These are phyloP conservation scores for Pelecanus crispus DNA, from an alignment of 2,113 vertebrate species.

Conservation along the genomic window DNA sequence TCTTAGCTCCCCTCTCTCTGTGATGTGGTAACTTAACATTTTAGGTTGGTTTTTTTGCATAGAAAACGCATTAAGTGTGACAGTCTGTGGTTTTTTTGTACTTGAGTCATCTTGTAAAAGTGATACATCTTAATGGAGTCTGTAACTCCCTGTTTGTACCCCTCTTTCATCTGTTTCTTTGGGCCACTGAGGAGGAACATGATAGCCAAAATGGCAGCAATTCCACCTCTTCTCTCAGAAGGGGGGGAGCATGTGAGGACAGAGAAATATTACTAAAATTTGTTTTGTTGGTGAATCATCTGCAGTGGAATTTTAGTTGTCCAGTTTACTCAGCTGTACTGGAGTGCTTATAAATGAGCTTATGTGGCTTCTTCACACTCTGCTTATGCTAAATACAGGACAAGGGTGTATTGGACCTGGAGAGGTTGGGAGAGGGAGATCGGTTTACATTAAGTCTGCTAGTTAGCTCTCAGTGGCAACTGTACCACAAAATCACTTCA, in stretches of 20 bases:
- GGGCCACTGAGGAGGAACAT: background rate
- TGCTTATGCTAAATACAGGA: background rate
- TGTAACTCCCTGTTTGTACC: background rate
- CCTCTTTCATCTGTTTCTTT: background rate
- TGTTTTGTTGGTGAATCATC: background rate
- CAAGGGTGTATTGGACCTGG: background rate
- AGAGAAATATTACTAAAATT: background rate
- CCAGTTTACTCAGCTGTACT: background rate
- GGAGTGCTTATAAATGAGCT: background rate
- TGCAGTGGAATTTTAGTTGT: background rate
- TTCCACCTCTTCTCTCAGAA: background rate
- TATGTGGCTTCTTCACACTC: background rate
- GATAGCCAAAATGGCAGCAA: background rate
- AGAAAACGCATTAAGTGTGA: background rate
- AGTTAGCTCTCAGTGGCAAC: background rate
- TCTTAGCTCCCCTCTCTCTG: background rate
- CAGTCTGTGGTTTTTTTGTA: rapidly evolving
- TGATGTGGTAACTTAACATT: background rate
- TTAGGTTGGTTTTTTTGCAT: background rate
- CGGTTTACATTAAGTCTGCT: background rate
- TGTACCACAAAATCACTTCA: background rate
- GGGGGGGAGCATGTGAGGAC: background rate
- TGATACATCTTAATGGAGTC: background rate
- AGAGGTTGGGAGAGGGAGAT: background rate
- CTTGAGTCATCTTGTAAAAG: background rate